Evolutionary conservation across 2,797 vertebrate genomes (phyloP).

Genomic region (Astyanax mexicanus): DNA sequence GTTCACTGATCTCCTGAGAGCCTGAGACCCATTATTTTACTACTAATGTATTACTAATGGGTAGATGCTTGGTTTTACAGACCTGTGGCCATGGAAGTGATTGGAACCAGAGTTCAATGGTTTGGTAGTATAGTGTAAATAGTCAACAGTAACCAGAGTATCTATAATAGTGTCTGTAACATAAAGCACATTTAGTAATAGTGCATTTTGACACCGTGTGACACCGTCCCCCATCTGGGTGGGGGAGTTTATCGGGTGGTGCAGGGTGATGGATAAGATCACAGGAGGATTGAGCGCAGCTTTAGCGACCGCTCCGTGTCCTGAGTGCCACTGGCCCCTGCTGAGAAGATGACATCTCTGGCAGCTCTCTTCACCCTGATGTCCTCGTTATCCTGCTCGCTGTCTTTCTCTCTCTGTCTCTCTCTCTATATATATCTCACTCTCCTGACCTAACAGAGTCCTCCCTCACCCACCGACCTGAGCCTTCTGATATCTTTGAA

Average conservation of each 20-base stretch:
- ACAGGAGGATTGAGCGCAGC: conserved; percentile 52
- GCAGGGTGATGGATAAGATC: conserved; percentile 49
- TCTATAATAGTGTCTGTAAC: background rate
- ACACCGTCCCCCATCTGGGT: background rate
- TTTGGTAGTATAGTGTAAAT: no score
- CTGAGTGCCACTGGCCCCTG: conserved; percentile 71
- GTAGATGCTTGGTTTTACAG: no score
- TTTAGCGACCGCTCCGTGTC: conserved; percentile 52
- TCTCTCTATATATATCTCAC: no score
- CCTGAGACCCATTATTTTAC: no score
- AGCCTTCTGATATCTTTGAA: conserved; percentile 27
- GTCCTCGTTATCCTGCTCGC: conserved; percentile 77
- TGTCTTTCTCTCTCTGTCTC: conserved; percentile 24
- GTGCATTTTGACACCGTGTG: no score
- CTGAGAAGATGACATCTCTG: conserved; percentile 80
- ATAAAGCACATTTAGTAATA: background rate
- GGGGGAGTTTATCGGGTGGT: conserved; percentile 18
- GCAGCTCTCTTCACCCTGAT: conserved; percentile 78
- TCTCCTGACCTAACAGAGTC: conserved; percentile 28
- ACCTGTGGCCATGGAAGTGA: no score
- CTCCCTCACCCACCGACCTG: conserved; percentile 28
- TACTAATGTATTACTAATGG: no score
- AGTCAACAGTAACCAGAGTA: background rate
- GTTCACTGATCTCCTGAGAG: no score
- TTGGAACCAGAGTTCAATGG: no score